These are phyloP conservation scores for Drosophila meridiana DNA, from an alignment of 2,888 invertebrate species.

Conservation along the genomic window DNA sequence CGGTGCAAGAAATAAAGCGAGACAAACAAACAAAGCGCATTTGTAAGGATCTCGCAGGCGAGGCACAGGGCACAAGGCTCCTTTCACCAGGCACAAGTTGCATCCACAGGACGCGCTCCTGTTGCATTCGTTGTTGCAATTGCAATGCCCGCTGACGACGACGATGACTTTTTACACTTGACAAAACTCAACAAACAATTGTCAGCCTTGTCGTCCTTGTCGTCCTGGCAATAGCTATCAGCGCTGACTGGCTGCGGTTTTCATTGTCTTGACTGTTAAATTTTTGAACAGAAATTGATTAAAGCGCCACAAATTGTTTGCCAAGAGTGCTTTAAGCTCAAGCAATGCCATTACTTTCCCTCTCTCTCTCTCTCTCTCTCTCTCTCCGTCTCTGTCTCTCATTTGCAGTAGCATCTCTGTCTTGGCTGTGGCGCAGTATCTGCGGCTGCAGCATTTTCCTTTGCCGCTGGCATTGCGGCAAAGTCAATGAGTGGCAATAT, in stretches of 20 bases:
- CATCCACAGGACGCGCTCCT: slow-evolving; percentile 50
- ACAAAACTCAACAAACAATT: slow-evolving; percentile 78
- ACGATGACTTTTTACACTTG: slow-evolving; percentile 65
- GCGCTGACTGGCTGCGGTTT: slow-evolving; percentile 14
- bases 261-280: slow-evolving; percentile 68
- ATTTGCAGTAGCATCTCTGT: neutral
- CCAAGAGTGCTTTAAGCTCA: slow-evolving; percentile 56
- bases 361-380: neutral
- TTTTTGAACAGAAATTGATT: slow-evolving; percentile 77
- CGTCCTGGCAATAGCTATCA: slow-evolving; percentile 13
- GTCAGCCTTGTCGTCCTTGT: slow-evolving; percentile 67
- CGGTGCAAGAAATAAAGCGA: slow-evolving; percentile 61
- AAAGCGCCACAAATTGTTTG: slow-evolving; percentile 71
- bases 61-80: neutral
- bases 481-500: slow-evolving; percentile 83
- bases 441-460: slow-evolving; percentile 64
- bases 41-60: slow-evolving; percentile 63
- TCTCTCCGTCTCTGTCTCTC: neutral
- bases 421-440: slow-evolving; percentile 5
- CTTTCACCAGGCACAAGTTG: neutral
- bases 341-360: slow-evolving; percentile 15
- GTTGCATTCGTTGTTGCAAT: slow-evolving; percentile 58
- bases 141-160: slow-evolving; percentile 3
- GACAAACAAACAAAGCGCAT: slow-evolving; percentile 68
- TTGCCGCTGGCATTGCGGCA: slow-evolving; percentile 71